Evolutionary conservation across 2,888 invertebrate genomes (phyloP), one percentile per base, ranked within the genome.

Genomic region (Xestoiulus laeticollis): DNA sequence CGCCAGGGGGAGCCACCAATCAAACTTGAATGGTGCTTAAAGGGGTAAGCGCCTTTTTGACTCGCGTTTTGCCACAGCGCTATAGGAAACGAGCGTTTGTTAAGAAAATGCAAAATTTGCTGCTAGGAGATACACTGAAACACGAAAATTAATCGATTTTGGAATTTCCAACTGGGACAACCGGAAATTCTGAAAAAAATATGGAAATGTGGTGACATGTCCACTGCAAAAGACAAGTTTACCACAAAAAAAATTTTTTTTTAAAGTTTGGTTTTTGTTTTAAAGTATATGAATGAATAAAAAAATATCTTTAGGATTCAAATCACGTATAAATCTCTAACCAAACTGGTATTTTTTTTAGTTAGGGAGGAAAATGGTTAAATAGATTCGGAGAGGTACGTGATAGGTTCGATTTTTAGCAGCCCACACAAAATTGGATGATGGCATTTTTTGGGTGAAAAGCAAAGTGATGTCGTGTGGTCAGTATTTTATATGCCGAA

Each of bases 61-160:
- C 8, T 19, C 19, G 22, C 85, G 32, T 16, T 16, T 5, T 10
- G 85, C 38, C 85, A 85, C 85, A 85, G 85, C 85, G 85, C 85
- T 85, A 85, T 85, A 85, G 85, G 85, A 32, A 85, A 85, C 78
- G n/a, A n/a, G 38, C 85, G 85, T 85, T 85, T 85, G 38, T 85
- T 78, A 78, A 78, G 78, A 78, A 78, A 78, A 78, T 78, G 78
- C 78, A 78, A 78, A 78, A 78, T 26, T 2, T 6, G 68, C 0
- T 26, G 12, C 22, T 10, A 19, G 0, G 16, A 32, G 26, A 26
- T 78, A 30, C 78, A 78, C 78, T 78, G 30, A 78, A 78, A 78
- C 30, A 30, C 78, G 19, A 12, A 30, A 78, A 3, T 30, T 78
- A 78, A 78, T 78, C 30, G 53, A 53, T 53, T n/a, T 53, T 0